Conservation (phyloP, 2,797 vertebrate genomes). For the Parambassis ranga region DNA sequence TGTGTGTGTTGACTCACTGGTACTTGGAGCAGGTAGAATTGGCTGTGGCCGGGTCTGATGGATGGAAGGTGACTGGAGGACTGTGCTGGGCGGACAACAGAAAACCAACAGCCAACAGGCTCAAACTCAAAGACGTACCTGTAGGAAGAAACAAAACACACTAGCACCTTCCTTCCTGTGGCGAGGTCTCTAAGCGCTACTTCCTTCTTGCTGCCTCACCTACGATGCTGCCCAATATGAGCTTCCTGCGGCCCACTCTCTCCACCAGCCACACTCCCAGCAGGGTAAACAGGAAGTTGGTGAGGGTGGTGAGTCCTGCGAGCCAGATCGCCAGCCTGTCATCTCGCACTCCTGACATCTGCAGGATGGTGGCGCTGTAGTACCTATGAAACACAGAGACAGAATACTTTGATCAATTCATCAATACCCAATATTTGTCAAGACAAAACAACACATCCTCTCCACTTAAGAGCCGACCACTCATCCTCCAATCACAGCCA, state of each 20-base stretch:
- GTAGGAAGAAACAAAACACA: not conserved
- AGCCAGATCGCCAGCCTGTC: conserved; percentile 96
- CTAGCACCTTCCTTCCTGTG: accelerated
- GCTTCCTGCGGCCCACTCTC: conserved; percentile 91
- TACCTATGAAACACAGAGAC: conserved; percentile 81
- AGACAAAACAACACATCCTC: conserved; percentile 15
- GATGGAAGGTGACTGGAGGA: conserved; percentile 87
- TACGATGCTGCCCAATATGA: conserved; percentile 89
- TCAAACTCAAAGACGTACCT: conserved; percentile 92
- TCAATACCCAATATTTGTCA: too few species aligned
- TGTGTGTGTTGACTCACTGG: conserved; percentile 71
- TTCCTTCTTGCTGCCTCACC: conserved; percentile 74
- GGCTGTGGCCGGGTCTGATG: conserved; percentile 80
- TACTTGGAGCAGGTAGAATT: conserved; percentile 88
- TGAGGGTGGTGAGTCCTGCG: conserved; percentile 90
- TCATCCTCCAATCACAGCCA: conserved; percentile 24
- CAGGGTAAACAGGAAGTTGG: conserved; percentile 96
- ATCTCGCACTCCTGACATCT: conserved; percentile 96
- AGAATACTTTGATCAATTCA: too few species aligned
- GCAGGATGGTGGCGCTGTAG: conserved; percentile 98
- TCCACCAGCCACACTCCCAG: conserved; percentile 98
- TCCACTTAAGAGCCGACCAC: conserved; percentile 3
- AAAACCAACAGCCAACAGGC: conserved; percentile 90
- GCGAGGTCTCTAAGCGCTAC: not conserved
- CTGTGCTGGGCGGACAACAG: conserved; percentile 92